Evolutionary conservation across 2,797 vertebrate genomes (phyloP).

Genomic region (Sphenodon punctatus): DNA sequence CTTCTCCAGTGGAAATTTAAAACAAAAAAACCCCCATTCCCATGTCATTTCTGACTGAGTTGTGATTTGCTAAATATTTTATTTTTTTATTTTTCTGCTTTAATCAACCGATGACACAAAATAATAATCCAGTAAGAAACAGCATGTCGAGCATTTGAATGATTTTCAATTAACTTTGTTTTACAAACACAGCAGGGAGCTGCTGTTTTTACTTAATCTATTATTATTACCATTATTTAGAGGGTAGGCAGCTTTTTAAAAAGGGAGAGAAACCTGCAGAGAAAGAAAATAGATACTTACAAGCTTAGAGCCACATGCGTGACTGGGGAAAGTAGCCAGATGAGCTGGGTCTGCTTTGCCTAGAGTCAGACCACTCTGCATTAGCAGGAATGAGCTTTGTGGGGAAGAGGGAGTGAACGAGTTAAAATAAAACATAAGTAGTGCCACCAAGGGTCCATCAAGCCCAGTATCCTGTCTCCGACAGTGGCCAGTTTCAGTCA

Average conservation of each 20-base stretch:
- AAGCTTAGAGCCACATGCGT: constrained; percentile 7
- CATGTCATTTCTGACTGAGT: background rate
- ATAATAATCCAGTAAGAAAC: constrained; percentile 21
- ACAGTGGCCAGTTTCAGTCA: no score
- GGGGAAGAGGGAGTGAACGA: no score
- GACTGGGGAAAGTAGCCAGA: background rate
- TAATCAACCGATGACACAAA: background rate
- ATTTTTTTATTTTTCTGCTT: constrained; percentile 2
- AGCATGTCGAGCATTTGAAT: constrained; percentile 19
- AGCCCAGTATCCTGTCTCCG: no score
- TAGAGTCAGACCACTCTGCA: background rate
- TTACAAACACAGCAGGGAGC: constrained; percentile 31
- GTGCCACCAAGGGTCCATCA: no score
- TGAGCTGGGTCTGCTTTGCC: constrained; percentile 9
- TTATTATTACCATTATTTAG: constrained; percentile 15
- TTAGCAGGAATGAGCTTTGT: background rate
- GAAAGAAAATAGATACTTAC: background rate
- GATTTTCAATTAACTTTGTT: constrained; percentile 46
- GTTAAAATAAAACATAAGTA: no score
- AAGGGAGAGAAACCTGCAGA: background rate
- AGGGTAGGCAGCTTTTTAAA: constrained; percentile 9
- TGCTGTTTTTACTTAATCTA: constrained; percentile 14
- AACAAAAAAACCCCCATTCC: background rate
- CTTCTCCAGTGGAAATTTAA: background rate
- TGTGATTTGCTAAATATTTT: constrained; percentile 4